These are phyloP conservation scores for Callorhinus ursinus DNA, from an alignment of 2,113 vertebrate species.

Conservation along the genomic window DNA sequence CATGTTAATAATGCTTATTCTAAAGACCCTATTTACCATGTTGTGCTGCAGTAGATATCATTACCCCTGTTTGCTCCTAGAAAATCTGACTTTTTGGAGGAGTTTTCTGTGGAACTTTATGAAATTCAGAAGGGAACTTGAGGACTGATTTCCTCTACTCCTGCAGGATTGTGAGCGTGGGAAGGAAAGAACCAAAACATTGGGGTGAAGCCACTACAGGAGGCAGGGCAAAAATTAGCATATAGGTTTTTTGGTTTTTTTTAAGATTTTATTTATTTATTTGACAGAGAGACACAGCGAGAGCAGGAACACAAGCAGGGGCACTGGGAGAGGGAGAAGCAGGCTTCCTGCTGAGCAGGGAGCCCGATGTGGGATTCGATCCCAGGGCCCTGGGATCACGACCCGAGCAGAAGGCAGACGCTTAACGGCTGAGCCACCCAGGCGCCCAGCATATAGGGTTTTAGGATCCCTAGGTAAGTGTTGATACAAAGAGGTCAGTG, in stretches of 20 bases:
- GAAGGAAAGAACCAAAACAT: neutral
- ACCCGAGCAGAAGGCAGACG: too few species aligned
- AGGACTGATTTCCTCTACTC: neutral
- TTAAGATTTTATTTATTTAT: too few species aligned
- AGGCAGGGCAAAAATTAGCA: neutral
- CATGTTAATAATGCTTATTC: constrained; percentile 75
- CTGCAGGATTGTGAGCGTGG: neutral
- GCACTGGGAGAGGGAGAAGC: too few species aligned
- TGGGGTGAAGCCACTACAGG: neutral
- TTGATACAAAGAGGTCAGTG: neutral
- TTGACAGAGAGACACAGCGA: too few species aligned
- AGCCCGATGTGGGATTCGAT: too few species aligned
- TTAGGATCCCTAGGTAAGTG: neutral
- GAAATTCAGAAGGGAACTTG: constrained; percentile 14
- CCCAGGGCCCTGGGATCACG: too few species aligned
- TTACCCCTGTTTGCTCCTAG: constrained; percentile 62
- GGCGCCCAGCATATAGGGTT: neutral
- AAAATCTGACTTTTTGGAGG: constrained; percentile 34
- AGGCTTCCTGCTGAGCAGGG: too few species aligned
- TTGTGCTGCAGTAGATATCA: constrained; percentile 31
- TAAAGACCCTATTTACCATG: constrained; percentile 58
- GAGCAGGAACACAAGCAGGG: too few species aligned
- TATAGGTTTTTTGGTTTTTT: neutral
- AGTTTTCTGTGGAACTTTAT: constrained; percentile 44
- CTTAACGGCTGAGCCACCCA: too few species aligned